Evolutionary conservation across 1,140 invertebrate genomes (phyloP).

Genomic region (Teleogryllus occipitalis): DNA sequence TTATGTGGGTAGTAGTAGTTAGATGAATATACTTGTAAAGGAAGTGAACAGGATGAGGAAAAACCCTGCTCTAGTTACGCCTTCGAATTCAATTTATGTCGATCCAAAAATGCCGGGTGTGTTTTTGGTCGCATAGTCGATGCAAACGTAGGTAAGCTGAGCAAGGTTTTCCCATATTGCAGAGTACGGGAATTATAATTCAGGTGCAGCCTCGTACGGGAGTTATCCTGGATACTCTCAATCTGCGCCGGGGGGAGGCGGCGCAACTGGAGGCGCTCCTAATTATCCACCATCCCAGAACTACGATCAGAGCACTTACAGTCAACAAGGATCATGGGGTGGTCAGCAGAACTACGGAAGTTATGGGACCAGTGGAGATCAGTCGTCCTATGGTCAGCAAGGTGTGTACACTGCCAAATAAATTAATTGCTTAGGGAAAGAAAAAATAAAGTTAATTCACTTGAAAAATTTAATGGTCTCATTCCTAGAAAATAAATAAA

Average conservation of each 20-base stretch:
- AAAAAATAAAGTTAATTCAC: not conserved
- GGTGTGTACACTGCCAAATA: not conserved
- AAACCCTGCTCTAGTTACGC: not conserved
- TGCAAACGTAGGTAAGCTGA: not conserved
- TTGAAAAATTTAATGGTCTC: not conserved
- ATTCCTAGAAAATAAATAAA: too few relatives aligned
- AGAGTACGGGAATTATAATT: constrained; percentile 23
- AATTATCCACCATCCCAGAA: constrained; percentile 19
- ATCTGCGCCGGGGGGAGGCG: constrained; percentile 18
- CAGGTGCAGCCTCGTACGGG: constrained; percentile 19
- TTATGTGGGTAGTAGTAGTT: too few relatives aligned
- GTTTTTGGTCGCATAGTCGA: not conserved
- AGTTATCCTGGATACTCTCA: constrained; percentile 23
- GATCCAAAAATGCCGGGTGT: constrained; percentile 3
- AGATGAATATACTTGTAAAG: too few relatives aligned
- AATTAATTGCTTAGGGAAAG: not conserved
- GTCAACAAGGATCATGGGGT: constrained; percentile 19
- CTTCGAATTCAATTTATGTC: not conserved
- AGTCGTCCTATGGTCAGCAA: constrained; percentile 13
- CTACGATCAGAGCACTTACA: constrained; percentile 23
- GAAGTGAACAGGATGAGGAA: not conserved
- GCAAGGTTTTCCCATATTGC: constrained; percentile 9
- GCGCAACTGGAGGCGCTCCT: constrained; percentile 9
- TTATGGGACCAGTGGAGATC: constrained; percentile 17
- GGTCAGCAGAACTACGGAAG: constrained; percentile 15